These are phyloP conservation scores for Thamnaconus septentrionalis DNA, from an alignment of 2,113 vertebrate genomes.

Conservation along the genomic window DNA sequence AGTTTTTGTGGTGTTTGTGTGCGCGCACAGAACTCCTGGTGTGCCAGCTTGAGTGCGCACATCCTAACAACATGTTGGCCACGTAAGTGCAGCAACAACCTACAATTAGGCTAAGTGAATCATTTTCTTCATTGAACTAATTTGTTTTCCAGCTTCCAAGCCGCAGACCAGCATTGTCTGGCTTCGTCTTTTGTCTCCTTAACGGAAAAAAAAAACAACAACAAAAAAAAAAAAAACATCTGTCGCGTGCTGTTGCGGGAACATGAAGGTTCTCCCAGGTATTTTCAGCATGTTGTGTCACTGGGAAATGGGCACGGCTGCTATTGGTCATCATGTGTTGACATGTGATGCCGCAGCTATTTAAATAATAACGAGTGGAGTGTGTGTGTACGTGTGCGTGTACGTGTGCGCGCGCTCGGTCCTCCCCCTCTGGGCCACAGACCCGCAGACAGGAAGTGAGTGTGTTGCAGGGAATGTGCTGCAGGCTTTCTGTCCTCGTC, in stretches of 20 bases:
- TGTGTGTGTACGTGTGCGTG: conserved; percentile 14
- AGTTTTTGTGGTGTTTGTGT: conserved; percentile 30
- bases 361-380: conserved; percentile 14
- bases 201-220: conserved; percentile 2
- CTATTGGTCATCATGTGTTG: not conserved
- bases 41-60: conserved; percentile 29
- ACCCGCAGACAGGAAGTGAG: conserved; percentile 74
- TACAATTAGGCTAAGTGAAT: conserved; percentile 64
- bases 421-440: conserved; percentile 63
- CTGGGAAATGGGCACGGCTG: not conserved
- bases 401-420: conserved; percentile 38
- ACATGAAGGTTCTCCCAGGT: not conserved
- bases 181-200: conserved; percentile 32
- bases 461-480: conserved; percentile 74
- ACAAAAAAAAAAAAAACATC: not conserved
- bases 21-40: conserved; percentile 20
- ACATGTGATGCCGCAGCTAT: conserved; percentile 9
- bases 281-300: not conserved
- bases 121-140: conserved; percentile 60
- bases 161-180: conserved; percentile 41
- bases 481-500: conserved; percentile 52
- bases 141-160: conserved; percentile 57
- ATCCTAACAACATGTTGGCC: conserved; percentile 54
- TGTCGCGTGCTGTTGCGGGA: not conserved
- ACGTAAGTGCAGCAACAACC: conserved; percentile 44